Percentiles rank a stretch among this genome's conserved stretches.
phyloP scores from a whole-genome alignment of 1,140 invertebrate species.

The Micrasema longulum region DNA sequence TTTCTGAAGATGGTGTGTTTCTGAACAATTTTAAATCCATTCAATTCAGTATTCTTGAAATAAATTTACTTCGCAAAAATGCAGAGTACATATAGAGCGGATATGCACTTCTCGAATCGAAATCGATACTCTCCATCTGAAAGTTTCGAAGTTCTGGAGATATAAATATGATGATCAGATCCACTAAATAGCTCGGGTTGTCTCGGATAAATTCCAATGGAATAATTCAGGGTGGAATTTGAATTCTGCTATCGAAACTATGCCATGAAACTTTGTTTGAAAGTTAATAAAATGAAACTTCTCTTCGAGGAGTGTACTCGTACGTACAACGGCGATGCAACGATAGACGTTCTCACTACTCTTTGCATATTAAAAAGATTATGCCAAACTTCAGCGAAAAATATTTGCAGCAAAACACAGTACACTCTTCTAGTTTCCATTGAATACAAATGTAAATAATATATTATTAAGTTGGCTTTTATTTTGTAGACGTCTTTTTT shows the following conservation, averaged over 20 bases:
- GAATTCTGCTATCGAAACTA: constrained; percentile 25
- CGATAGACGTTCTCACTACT: neutral
- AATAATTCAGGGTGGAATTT: constrained; percentile 21
- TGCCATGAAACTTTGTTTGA: constrained; percentile 6
- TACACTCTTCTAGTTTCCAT: no score
- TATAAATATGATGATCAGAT: constrained; percentile 12
- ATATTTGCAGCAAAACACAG: no score
- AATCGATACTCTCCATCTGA: neutral
- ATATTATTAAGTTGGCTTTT: no score
- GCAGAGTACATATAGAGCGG: no score
- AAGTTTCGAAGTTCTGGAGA: neutral
- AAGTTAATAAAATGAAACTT: constrained; percentile 35
- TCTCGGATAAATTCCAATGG: constrained; percentile 25
- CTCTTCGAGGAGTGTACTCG: neutral
- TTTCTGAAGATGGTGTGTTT: no score
- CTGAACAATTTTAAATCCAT: no score
- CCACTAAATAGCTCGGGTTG: constrained; percentile 16
- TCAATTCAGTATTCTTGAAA: no score
- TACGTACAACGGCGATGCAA: no score
- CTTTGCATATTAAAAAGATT: constrained; percentile 28
- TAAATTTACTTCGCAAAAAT: no score
- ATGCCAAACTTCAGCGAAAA: neutral
- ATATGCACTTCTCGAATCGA: no score
- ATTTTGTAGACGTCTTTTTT: no score
- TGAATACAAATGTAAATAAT: no score